Evolutionary conservation across 2,888 invertebrate species (phyloP).

Genomic region (Pseudolycoriella hygida): DNA sequence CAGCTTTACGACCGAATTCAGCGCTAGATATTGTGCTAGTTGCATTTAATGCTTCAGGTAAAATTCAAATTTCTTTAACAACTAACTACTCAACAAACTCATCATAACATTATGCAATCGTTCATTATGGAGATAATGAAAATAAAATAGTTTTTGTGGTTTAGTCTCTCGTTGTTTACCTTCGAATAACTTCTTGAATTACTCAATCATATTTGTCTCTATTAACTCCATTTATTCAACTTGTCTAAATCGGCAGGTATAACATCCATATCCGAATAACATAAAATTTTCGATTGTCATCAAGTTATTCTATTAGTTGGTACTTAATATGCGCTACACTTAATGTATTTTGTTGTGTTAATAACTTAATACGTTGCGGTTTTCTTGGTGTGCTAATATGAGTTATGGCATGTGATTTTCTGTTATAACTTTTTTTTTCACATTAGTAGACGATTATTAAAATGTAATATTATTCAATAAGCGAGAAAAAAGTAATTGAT

Average conservation of each 20-base stretch:
- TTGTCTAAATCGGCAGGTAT: background rate
- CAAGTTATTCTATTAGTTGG: background rate
- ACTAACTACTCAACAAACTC: background rate
- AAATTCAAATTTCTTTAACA: slow-evolving; percentile 5
- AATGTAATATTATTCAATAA: too few relatives aligned
- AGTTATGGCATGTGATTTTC: too few relatives aligned
- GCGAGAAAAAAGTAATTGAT: too few relatives aligned
- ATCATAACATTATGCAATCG: background rate
- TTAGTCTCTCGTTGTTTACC: background rate
- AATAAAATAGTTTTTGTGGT: background rate
- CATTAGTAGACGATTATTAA: too few relatives aligned
- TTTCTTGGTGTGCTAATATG: too few relatives aligned
- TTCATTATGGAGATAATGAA: background rate
- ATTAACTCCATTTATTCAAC: too few relatives aligned
- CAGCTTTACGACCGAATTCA: slow-evolving; percentile 24
- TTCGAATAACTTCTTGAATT: slow-evolving; percentile 1
- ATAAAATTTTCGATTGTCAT: background rate
- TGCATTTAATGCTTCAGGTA: slow-evolving; percentile 25
- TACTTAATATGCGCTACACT: background rate
- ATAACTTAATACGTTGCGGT: too few relatives aligned
- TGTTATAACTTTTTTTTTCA: too few relatives aligned
- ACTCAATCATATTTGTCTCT: background rate
- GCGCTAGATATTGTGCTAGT: slow-evolving; percentile 27
- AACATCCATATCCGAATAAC: background rate
- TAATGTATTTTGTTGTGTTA: background rate